Evolutionary conservation across 2,113 vertebrate species (phyloP), one percentile per base, ranked within the genome.

Genomic region (Bubo scandiacus): DNA sequence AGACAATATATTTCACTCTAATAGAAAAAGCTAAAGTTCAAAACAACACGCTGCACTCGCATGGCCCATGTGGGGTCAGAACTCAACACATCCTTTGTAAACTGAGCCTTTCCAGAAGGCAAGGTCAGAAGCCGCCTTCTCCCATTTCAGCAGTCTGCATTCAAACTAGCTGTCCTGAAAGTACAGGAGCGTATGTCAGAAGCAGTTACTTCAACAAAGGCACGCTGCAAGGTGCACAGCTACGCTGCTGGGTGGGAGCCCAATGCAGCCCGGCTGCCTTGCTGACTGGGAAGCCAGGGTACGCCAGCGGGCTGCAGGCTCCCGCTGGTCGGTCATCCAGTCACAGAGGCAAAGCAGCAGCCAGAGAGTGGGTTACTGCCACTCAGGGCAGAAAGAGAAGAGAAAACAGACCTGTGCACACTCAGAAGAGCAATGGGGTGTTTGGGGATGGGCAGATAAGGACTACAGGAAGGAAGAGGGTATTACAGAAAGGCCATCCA

Each of bases 71-170:
- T 25, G 38, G 63, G 88, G 62, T 93, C 67, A 90, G 75, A 92
- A 80, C 82, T 94, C 79, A 93, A 83, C 94, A 59, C 55, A 73
- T n/a, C 38, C 75, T 92, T 82, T 88, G 71, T 93, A 95, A 93
- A 87, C 1, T 65, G 52, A 96, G 84, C 68, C 29, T 45, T 92
- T 96, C 78, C 52, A 92, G 70, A 95, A 95, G 81, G 91, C 70
- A 75, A 90, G 54, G 72, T 86, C 88, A 95, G 58, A 78, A 85
- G 61, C 73, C 18, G 2, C 21, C 80, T 87, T 75, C 66, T 85
- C 93, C 42, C 78, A 58, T 85, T 87, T 90, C 92, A 94, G 73
- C 87, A 80, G 66, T 3, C 59, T 73, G 78, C 79, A 62, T 13
- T 80, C 62, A 73, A 80, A 90, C 62, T 80, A 45, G 21, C 66